Base-by-base conservation (phyloP, 2,888 invertebrate species). In the Ectropis crepuscularia region DNA sequence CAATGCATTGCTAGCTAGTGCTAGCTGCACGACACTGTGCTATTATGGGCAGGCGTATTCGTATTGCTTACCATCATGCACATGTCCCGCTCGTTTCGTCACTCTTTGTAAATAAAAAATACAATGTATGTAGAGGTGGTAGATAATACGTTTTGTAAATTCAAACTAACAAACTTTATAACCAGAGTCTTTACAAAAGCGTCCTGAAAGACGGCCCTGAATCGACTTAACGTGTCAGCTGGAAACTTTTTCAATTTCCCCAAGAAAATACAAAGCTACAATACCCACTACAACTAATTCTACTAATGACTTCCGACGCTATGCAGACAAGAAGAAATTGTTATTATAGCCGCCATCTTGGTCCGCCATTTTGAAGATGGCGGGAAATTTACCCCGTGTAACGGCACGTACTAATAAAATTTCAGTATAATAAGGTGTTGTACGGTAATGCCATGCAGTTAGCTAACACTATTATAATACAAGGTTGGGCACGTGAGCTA, bases 331-430 rank as follows among this genome's bases (percentile, higher is more conserved):
- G 77, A 57, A 81, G 76, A 76, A 79, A 80, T 73, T 75, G 74
- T 80, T 78, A 80, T 76, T 61, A 58, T 16, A 12, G 66, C 53
- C 62, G 70, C 67, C 55, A 64, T 60, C 60, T 55, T 60, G 55
- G 49, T 41, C n/a, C 54, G 75, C 81, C 78, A 80, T 80, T 80
- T 81, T 80, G 76, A 69, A 69, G 80, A 74, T 76, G 76, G 76
- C 76, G 50, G 53, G 46, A 48, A 46, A 36, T 55, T 45, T 47
- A 59, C 50, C 47, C 50, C 61, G 67, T 74, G 74, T 71, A 73
- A 73, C 73, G 72, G 74, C 69, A 71, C 70, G 74, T 70, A 62
- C 73, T 75, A 71, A 71, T 69, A 55, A 55, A 55, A 55, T 55
- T 55, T 71, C 71, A 67, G 63, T 65, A 73, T 73, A 74, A 75